phyloP scores from a whole-genome alignment of 2,888 invertebrate genomes.

The Gymnocheta viridis region DNA sequence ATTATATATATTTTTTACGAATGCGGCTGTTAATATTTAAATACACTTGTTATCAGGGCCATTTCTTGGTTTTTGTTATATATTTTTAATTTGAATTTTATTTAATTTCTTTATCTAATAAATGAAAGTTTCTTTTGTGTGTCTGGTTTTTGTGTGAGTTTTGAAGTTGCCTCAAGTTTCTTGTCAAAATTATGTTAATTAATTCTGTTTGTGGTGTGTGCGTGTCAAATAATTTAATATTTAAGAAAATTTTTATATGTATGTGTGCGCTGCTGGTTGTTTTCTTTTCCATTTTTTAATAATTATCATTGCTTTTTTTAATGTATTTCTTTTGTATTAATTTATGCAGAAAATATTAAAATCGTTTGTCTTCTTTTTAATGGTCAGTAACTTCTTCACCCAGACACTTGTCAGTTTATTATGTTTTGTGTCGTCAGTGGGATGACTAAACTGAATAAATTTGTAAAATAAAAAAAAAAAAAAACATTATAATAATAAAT shows the following conservation, averaged over 20 bases:
- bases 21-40: too few relatives aligned
- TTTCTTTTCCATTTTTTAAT: not conserved
- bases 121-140: not conserved
- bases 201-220: slow-evolving; percentile 28
- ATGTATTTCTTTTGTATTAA: not conserved
- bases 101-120: not conserved
- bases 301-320: not conserved
- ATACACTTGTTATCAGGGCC: not conserved
- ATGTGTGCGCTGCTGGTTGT: not conserved
- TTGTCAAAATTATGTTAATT: slow-evolving; percentile 52
- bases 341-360: slow-evolving; percentile 44
- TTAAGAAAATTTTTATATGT: not conserved
- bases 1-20: too few relatives aligned
- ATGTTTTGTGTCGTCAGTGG: not conserved
- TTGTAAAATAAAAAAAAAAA: slow-evolving; percentile 1
- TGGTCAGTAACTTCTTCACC: slow-evolving; percentile 14
- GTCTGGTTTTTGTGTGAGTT: not conserved
- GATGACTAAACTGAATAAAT: slow-evolving; percentile 43
- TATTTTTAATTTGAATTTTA: not conserved
- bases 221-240: slow-evolving; percentile 22
- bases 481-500: not conserved
- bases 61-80: not conserved
- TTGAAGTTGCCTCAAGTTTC: slow-evolving; percentile 1
- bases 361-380: slow-evolving; percentile 24
- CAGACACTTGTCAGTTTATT: slow-evolving; percentile 20